A percentile compares a stretch with the other conserved stretches of the same genome.
Conservation (phyloP, 2,888 invertebrate species). For the Piscicola geometra region DNA sequence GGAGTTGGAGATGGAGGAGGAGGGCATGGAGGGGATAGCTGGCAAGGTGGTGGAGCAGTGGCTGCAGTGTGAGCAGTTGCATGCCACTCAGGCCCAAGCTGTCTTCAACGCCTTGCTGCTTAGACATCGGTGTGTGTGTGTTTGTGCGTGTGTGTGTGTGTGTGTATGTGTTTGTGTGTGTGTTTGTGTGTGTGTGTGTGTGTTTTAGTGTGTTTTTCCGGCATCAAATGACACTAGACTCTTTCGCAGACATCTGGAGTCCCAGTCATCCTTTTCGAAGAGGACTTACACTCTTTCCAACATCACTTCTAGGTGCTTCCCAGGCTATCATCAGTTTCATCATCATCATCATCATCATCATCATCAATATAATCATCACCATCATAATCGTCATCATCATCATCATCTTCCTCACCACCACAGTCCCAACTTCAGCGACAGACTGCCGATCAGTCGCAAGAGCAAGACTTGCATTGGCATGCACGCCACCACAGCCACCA, state of each 20-base stretch:
- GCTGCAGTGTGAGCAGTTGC: neutral
- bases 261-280: neutral
- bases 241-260: neutral
- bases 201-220: neutral
- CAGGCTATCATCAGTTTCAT: neutral
- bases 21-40: neutral
- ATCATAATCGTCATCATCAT: no score
- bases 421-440: no score
- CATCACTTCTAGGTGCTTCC: neutral
- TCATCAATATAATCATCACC: no score
- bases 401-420: no score
- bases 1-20: no score
- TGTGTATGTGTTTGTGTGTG: constrained; percentile 19
- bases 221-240: no score
- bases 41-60: neutral
- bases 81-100: neutral
- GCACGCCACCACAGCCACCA: no score
- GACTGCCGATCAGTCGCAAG: no score
- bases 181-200: constrained; percentile 23
- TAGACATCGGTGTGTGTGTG: neutral
- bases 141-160: constrained; percentile 8
- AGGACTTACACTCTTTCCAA: neutral
- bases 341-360: no score
- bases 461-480: no score
- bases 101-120: neutral